A percentile compares a stretch with the other conserved stretches of the same genome.
phyloP scores from a whole-genome alignment of 2,113 vertebrate species.

The Trematomus loennbergii region DNA sequence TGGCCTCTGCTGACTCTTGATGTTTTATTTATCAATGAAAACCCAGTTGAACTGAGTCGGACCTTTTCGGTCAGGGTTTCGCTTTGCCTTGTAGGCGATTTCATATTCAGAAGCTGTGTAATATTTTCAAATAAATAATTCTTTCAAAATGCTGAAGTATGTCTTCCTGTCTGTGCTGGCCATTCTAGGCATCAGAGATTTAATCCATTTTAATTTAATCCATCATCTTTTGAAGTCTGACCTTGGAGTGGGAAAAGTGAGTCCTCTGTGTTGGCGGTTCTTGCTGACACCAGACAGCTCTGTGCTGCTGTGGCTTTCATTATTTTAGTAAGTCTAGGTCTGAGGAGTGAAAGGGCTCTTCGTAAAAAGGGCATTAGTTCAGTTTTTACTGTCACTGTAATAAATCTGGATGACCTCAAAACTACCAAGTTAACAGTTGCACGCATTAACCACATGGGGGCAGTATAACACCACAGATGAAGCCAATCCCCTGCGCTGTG shows the following conservation, averaged over 20 bases:
- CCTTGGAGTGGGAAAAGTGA: slow-evolving; percentile 56
- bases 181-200: slow-evolving; percentile 49
- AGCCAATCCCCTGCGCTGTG: slow-evolving; percentile 10
- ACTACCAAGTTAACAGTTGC: slow-evolving; percentile 14
- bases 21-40: slow-evolving; percentile 75
- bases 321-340: slow-evolving; percentile 67
- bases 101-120: slow-evolving; percentile 48
- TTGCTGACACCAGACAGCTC: slow-evolving; percentile 69
- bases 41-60: slow-evolving; percentile 42
- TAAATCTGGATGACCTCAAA: slow-evolving; percentile 86
- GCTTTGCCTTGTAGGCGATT: slow-evolving; percentile 16
- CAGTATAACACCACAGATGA: slow-evolving; percentile 78
- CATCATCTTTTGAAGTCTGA: slow-evolving; percentile 70
- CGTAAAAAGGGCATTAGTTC: slow-evolving; percentile 78
- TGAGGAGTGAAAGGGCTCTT: slow-evolving; percentile 63
- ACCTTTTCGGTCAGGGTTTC: slow-evolving; percentile 40
- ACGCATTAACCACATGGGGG: slow-evolving; percentile 74
- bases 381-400: slow-evolving; percentile 78
- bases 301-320: slow-evolving; percentile 72
- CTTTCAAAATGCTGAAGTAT: slow-evolving; percentile 49
- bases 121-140: slow-evolving; percentile 74
- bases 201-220: slow-evolving; percentile 67
- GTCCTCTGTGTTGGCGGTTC: slow-evolving; percentile 38
- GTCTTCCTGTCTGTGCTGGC: slow-evolving; percentile 30
- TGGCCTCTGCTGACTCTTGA: slow-evolving; percentile 29